Percentiles rank a stretch among this genome's conserved stretches.
These are phyloP conservation scores for Xiphorhynchus erythropygius DNA, from an alignment of 2,797 vertebrate species.

Conservation along the genomic window DNA sequence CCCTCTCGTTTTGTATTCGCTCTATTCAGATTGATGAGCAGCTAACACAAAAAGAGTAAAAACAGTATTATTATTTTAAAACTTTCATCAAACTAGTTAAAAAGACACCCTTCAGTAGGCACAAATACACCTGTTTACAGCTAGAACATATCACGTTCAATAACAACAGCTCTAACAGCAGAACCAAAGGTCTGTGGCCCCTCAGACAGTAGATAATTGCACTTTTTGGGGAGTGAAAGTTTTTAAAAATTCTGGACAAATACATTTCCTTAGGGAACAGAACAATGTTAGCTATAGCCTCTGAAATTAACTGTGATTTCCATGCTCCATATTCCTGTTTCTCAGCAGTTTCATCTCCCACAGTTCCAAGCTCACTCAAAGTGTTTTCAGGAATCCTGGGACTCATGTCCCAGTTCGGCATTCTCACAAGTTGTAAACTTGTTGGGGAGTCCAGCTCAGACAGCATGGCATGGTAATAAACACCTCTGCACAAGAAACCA, in stretches of 20 bases:
- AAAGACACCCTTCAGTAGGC: neutral
- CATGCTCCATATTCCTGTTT: neutral
- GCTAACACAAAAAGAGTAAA: slow-evolving; percentile 59
- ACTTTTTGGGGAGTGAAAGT: neutral
- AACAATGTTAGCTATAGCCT: neutral
- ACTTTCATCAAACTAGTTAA: neutral
- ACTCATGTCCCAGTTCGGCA: neutral
- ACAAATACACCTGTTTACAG: neutral
- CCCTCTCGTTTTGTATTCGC: slow-evolving; percentile 72
- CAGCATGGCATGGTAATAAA: neutral
- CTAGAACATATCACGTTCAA: neutral
- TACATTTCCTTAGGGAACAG: neutral
- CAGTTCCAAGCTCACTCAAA: neutral
- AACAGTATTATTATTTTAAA: neutral
- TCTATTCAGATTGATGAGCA: slow-evolving; percentile 73
- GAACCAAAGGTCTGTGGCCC: neutral
- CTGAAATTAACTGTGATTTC: neutral
- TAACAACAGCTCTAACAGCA: neutral
- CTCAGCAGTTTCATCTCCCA: neutral
- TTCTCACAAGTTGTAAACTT: neutral
- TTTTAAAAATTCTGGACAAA: neutral
- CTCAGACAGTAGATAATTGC: neutral
- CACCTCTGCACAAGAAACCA: neutral
- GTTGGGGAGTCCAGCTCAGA: neutral
- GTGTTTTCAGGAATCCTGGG: neutral